Evolutionary conservation across 2,797 vertebrate genomes (phyloP), one percentile per base, ranked within the genome.

Genomic region (Paramormyrops hopkinsi): DNA sequence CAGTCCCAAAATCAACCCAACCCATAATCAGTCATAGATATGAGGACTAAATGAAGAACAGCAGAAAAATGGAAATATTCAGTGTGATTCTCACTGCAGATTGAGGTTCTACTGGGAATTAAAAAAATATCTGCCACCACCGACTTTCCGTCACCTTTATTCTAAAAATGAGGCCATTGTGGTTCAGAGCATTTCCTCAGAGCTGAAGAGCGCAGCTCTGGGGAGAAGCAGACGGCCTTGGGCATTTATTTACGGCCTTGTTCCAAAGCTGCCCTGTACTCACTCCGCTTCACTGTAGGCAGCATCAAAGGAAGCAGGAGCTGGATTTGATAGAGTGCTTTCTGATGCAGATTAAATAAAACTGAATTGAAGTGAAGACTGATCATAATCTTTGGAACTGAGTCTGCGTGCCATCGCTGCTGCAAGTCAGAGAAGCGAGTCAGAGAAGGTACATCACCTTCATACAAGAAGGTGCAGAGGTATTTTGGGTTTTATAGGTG

Each of bases 101-200:
- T 41, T 19, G 73, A 44, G 2, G 76, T 3, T 82, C 17, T 82
- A n/a, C 37, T 82, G 19, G 76, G 41, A 82, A 44, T 46, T 46
- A 0, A 11, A 4, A 82, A 82, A 82, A 46, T 1, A 9, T 79
- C 41, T n/a, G 44, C 19, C 37, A 82, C 76, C 76, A 46, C 5
- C 1, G 9, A 44, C 19, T 11, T 82, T 82, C 76, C 37, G 8
- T 44, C 76, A 7, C 69, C 14, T 17, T 33, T 33, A 76, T 76
- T 76, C 29, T 76, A 33, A 25, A 65, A 65, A 65, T 11, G 59
- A 65, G 59, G 22, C 59, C 19, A 8, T 82, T 82, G 76, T 46
- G 76, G 76, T 82, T 44, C 37, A 46, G 41, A 82, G 76, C 41
- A 82, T 82, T 82, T 82, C 76, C 37, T 82, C 76, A 82, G 76